phyloP scores from a whole-genome alignment of 2,888 invertebrate genomes.

The Hypomecis atomaria region DNA sequence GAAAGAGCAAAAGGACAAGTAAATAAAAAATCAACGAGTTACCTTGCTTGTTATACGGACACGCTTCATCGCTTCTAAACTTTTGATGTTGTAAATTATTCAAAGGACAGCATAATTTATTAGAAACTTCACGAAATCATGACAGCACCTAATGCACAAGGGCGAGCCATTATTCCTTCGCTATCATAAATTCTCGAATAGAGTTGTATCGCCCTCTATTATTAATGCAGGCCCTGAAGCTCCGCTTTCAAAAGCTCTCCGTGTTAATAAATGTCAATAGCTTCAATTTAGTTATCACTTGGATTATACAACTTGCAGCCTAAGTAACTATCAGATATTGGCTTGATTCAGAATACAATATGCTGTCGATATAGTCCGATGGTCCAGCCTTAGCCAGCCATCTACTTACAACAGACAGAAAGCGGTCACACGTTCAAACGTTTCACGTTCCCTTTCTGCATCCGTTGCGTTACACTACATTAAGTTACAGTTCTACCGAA shows the following conservation, averaged over 20 bases:
- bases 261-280: constrained; percentile 1
- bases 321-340: neutral
- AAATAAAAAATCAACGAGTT: too few relatives aligned
- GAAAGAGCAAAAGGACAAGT: too few relatives aligned
- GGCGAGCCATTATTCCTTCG: neutral
- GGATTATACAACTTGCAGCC: neutral
- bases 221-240: constrained; percentile 8
- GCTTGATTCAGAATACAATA: neutral
- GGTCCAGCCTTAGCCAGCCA: too few relatives aligned
- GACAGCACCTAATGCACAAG: neutral
- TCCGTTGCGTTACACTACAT: too few relatives aligned
- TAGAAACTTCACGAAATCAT: neutral
- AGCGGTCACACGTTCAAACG: too few relatives aligned
- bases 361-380: too few relatives aligned
- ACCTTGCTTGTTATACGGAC: too few relatives aligned
- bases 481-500: too few relatives aligned
- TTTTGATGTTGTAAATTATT: neutral
- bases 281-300: neutral
- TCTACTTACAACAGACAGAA: too few relatives aligned
- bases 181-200: constrained; percentile 1
- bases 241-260: neutral
- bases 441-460: too few relatives aligned
- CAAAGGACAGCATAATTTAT: neutral
- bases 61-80: neutral
- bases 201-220: neutral